Conservation (phyloP, 2,113 vertebrate species). For the Chelonoidis abingdonii region DNA sequence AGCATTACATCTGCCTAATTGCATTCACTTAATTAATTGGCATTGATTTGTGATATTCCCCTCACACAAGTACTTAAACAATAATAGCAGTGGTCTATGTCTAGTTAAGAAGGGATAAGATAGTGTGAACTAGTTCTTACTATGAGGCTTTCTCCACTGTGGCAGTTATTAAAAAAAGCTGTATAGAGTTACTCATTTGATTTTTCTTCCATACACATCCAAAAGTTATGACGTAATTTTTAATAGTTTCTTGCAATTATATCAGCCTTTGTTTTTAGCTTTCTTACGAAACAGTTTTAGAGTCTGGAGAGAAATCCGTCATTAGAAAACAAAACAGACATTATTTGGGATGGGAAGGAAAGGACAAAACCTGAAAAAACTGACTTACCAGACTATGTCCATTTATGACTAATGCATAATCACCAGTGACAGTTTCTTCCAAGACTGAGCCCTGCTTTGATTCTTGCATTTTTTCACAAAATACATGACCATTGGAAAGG, state of each 20-base stretch:
- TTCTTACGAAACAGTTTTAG: not conserved
- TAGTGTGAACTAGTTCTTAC: conserved; percentile 5
- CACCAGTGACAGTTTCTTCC: conserved; percentile 78
- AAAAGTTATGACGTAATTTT: not conserved
- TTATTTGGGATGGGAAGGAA: conserved; percentile 2
- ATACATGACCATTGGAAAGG: conserved; percentile 49
- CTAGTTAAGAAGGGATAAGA: conserved; percentile 24
- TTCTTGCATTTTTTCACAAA: conserved; percentile 66
- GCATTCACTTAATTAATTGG: conserved; percentile 71
- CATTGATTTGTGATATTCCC: conserved; percentile 40
- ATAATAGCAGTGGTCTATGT: not conserved
- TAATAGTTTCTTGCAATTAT: not conserved
- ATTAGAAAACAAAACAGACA: conserved; percentile 34
- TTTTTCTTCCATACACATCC: conserved; percentile 5
- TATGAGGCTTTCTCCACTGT: not conserved
- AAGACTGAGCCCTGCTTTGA: conserved; percentile 72
- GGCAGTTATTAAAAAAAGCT: conserved; percentile 10
- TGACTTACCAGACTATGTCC: conserved; percentile 84
- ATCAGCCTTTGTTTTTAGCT: not conserved
- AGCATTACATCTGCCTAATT: conserved; percentile 30
- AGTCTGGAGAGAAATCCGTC: not conserved
- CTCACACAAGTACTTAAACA: conserved; percentile 54
- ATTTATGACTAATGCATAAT: conserved; percentile 84
- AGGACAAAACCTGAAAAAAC: conserved; percentile 37
- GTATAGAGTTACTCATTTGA: conserved; percentile 35